phyloP scores from a whole-genome alignment of 2,113 vertebrate genomes.

The Equus quagga region DNA sequence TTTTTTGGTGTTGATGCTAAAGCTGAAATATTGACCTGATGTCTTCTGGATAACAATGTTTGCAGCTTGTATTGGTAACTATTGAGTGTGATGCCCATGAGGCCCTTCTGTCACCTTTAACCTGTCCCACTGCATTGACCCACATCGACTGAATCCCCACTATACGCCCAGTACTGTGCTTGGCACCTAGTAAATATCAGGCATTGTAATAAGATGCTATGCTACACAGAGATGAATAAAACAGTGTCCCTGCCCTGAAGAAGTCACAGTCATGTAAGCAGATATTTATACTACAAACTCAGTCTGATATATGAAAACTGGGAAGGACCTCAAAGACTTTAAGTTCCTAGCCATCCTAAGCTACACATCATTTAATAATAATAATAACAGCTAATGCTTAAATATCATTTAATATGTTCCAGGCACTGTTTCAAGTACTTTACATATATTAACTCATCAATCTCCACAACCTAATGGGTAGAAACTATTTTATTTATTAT shows the following conservation, averaged over 20 bases:
- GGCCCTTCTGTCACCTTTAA: background rate
- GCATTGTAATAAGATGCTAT: background rate
- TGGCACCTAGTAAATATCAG: background rate
- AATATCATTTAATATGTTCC: background rate
- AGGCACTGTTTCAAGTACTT: constrained; percentile 18
- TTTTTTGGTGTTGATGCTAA: background rate
- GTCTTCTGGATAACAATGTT: background rate
- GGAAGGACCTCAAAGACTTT: background rate
- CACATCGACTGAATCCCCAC: background rate
- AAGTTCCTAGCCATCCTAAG: background rate
- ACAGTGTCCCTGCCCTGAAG: background rate
- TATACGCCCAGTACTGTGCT: background rate
- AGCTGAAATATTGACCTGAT: background rate
- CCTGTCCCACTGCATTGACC: background rate
- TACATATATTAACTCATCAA: background rate
- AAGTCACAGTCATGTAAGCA: background rate
- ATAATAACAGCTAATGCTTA: background rate
- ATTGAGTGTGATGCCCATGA: background rate
- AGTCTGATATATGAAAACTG: constrained; percentile 27
- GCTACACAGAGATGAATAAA: background rate
- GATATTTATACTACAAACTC: background rate
- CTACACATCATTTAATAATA: background rate
- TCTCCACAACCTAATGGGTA: background rate
- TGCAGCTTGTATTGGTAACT: background rate
- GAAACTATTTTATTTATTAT: background rate